Evolutionary conservation across 2,888 invertebrate species (phyloP).

Genomic region (Alentia gelatinosa): DNA sequence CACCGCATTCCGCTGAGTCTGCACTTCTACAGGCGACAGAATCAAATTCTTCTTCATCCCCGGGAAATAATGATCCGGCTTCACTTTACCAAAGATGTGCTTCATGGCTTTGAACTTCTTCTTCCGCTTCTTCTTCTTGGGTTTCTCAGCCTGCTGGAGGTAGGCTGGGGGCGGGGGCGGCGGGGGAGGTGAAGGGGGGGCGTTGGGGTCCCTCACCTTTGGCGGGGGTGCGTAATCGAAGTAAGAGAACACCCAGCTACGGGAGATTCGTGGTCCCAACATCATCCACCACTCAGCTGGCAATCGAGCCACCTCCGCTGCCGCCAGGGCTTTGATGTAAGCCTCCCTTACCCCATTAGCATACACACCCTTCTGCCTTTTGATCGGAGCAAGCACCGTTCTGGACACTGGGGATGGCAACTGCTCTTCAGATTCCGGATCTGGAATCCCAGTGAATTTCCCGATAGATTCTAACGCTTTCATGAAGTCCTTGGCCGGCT

Average conservation of each 20-base stretch:
- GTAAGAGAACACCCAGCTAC: constrained; percentile 35
- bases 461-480: neutral
- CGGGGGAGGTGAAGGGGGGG: neutral
- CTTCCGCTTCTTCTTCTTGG: neutral
- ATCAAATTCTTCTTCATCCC: constrained; percentile 28
- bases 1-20: neutral
- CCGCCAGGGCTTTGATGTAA: constrained; percentile 18
- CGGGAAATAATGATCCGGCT: constrained; percentile 4
- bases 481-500: neutral
- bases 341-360: neutral
- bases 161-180: neutral
- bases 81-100: constrained; percentile 43
- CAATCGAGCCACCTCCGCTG: neutral
- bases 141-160: neutral
- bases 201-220: too few relatives aligned
- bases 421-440: neutral
- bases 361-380: constrained; percentile 16
- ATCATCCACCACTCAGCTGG: neutral
- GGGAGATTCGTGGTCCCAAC: constrained; percentile 15
- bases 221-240: neutral
- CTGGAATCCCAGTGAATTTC: neutral
- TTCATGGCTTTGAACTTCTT: constrained; percentile 38
- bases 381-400: constrained; percentile 10
- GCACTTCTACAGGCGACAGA: neutral
- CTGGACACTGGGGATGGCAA: neutral